phyloP scores from a whole-genome alignment of 92 coral and sea anemone species.

The Heteractis magnifica region DNA sequence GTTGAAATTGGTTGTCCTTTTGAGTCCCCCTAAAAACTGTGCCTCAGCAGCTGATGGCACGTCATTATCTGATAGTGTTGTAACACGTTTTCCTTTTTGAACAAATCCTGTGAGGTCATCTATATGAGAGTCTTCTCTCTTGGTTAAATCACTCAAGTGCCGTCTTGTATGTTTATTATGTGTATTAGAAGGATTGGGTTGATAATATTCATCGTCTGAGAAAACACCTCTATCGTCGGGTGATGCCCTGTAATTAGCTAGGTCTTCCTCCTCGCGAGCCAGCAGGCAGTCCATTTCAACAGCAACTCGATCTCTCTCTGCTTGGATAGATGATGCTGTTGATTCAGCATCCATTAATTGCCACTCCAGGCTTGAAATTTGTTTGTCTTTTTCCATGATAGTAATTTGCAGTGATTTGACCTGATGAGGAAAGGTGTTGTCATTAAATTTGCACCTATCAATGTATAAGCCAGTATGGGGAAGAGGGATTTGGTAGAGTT shows the following conservation, averaged over 20 bases:
- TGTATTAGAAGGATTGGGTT: slow-evolving; percentile 25
- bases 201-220: slow-evolving; percentile 53
- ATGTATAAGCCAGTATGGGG: no score
- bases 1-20: slow-evolving; percentile 85
- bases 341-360: slow-evolving; percentile 90
- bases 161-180: slow-evolving; percentile 78
- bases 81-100: slow-evolving; percentile 41
- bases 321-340: slow-evolving; percentile 83
- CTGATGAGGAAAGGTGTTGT: slow-evolving; percentile 38
- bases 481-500: no score
- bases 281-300: slow-evolving; percentile 85
- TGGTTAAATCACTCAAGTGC: slow-evolving; percentile 83
- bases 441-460: no score
- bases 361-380: slow-evolving; percentile 90
- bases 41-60: slow-evolving; percentile 71
- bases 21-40: slow-evolving; percentile 61
- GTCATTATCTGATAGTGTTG: slow-evolving; percentile 78
- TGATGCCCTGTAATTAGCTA: slow-evolving; percentile 57
- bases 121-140: slow-evolving; percentile 67
- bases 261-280: slow-evolving; percentile 70
- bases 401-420: slow-evolving; percentile 65
- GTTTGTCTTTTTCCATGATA: slow-evolving; percentile 84
- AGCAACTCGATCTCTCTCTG: slow-evolving; percentile 83
- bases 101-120: slow-evolving; percentile 63
- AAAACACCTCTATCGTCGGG: slow-evolving; percentile 56